Evolutionary conservation across 2,113 vertebrate genomes (phyloP), one percentile per base, ranked within the genome.

Genomic region (Pheucticus melanocephalus): DNA sequence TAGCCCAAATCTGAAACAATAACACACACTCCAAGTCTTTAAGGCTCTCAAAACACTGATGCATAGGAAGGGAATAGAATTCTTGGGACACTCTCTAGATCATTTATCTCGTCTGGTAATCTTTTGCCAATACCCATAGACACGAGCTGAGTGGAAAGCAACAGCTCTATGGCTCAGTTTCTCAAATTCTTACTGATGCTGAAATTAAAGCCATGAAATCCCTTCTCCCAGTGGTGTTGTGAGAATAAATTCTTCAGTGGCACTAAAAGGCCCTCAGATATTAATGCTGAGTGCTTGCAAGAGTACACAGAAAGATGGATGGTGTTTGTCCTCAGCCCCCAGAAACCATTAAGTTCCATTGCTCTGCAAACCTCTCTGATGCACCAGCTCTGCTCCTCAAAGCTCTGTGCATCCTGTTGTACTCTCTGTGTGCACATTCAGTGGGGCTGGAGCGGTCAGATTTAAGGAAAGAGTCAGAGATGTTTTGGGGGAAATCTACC

Each of bases 121-220:
- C 86, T 81, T 88, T 61, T 65, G 40, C 78, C 69, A 69, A 69
- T 48, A 82, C 39, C 79, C 83, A 59, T 18, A 57, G 71, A 75
- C 51, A 77, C 48, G 82, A 88, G n/a, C 37, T 75, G 88, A 88
- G 56, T 66, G 82, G 77, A 92, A 93, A 83, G 82, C 71, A 94
- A 71, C 47, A 89, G 35, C 64, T 83, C 54, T 73, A 1, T 23
- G 45, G 60, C 48, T 88, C 84, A 72, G 64, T 89, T 92, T 85
- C 81, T 89, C 78, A 80, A 77, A 91, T 77, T 86, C 78, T 59
- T 70, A 61, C 47, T 83, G 66, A 79, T n/a, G 37, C 51, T 79
- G 48, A 90, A 96, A 95, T 88, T 47, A 90, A 64, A 92, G 83
- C 80, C 50, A 68, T 78, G 76, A 95, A 93, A 92, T 79, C n/a